Base-by-base conservation (phyloP, 2,888 invertebrate species). In the Notodonta dromedarius region DNA sequence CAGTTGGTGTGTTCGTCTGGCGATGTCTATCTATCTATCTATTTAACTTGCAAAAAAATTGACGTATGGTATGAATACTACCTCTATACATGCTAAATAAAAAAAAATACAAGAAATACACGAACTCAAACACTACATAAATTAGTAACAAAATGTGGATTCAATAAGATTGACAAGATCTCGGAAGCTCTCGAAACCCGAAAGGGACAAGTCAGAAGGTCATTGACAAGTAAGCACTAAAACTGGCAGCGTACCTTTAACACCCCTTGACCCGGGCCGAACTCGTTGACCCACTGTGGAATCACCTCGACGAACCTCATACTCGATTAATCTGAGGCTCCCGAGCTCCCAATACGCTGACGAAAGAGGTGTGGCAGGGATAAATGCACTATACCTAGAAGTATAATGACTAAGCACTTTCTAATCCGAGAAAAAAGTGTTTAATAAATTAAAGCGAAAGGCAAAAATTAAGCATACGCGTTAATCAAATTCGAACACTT, bases 201-300 rank as follows among this genome's bases (percentile, higher is more conserved):
- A 40, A 55, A 55, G 39, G 40, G n/a, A 40, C n/a, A 1, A 55
- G 66, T 67, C 65, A 63, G 52, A 64, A 59, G 73, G 73, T 77
- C 78, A 79, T 76, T 78, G 71, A 71, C 61, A 69, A 73, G 63
- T 64, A 24, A 24, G 2, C 24, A 65, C 54, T 54, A 56, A 57
- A 75, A 74, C 66, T 24, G 66, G 74, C 66, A 5, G 7, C 77
- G 74, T 78, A 76, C 73, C 71, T 71, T 70, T 54, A 59, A 69
- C 60, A 73, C 76, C 77, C 79, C 82, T 85, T 85, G 85, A 84
- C 81, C 84, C 78, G 74, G 65, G 74, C 76, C 86, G 85, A 87
- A 85, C 85, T 82, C 74, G 79, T 88, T 89, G 89, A 90, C 89
- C 88, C 78, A 87, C 65, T 74, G 73, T 82, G 79, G 78, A 79